Evolutionary conservation across 2,113 vertebrate genomes (phyloP), one percentile per base, ranked within the genome.

Genomic region (Malaclemys terrapin): DNA sequence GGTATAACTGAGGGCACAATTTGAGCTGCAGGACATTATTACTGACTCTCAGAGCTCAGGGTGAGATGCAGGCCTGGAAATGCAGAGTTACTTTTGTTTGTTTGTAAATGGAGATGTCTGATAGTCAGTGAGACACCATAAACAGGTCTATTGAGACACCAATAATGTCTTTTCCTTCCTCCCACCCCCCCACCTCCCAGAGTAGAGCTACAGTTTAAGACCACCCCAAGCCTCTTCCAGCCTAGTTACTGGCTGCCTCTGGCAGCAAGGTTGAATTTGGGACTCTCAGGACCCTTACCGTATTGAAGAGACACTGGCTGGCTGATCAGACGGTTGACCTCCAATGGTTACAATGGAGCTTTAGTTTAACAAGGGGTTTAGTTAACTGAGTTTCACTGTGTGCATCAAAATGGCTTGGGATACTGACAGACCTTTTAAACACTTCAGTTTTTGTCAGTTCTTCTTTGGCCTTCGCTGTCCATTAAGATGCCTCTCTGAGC

Each of bases 51-150:
- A 62, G 29, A 83, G 31, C 16, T 27, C 25, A 38, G 83, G 59
- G 24, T 38, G 13, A 25, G 7, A 27, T 89, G 79, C 75, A 87
- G 35, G 3, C 62, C 45, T 86, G 79, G 49, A 87, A 93, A 75
- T 84, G 0, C 38, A 82, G 25, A 90, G n/a, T 14, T 35, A 17
- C 2, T 7, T 1, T 38, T 47, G 78, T 53, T 59, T 76, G 42
- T 2, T 1, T 3, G 1, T 17, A 53, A 93, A 52, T 2, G 50
- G 35, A 31, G 10, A 45, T 3, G 2, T 14, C 2, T 0, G 6
- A 80, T n/a, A 22, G 56, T 8, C 72, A 78, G 1, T 53, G 49
- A 78, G 84, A 10, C 8, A 35, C 6, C 35, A 0, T 5, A 19
- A 50, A 9, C 10, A 10, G 42, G 47, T 35, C 42, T 42, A 42